phyloP scores from a whole-genome alignment of 2,113 vertebrate species.

The Brachypteracias leptosomus region DNA sequence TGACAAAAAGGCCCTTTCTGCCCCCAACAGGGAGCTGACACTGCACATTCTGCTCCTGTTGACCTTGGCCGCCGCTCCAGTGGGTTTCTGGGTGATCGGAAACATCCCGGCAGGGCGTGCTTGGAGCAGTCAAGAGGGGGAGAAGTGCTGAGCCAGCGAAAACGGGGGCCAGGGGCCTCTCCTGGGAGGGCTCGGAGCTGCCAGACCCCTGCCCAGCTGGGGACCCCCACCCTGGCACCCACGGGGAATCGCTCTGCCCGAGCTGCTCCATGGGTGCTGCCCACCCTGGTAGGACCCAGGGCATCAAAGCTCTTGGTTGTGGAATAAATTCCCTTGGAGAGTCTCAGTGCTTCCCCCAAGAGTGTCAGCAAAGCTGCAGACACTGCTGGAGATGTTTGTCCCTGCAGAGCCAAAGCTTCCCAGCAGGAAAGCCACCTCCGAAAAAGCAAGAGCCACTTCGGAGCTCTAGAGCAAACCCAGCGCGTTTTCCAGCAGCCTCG shows the following conservation, averaged over 20 bases:
- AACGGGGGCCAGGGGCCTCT: background rate
- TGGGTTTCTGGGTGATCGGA: background rate
- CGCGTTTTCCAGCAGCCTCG: too few relatives aligned
- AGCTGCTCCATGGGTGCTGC: background rate
- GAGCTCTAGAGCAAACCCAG: background rate
- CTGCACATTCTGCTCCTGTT: background rate
- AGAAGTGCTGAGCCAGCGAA: background rate
- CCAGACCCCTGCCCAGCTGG: background rate
- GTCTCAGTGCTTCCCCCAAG: fast-evolving
- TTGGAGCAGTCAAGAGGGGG: background rate
- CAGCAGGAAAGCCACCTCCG: background rate
- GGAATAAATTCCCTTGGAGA: too few relatives aligned
- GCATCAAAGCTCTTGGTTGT: background rate
- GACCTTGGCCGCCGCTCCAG: background rate
- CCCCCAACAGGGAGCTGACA: fast-evolving
- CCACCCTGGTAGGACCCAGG: background rate
- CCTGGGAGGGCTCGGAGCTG: fast-evolving
- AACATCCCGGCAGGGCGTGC: background rate
- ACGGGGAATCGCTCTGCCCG: fast-evolving
- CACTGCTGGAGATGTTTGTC: too few relatives aligned
- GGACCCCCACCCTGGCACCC: background rate
- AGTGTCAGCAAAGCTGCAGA: background rate
- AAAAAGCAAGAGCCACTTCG: background rate
- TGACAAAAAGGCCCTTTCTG: too few relatives aligned
- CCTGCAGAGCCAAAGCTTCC: background rate